Evolutionary conservation across 2,113 vertebrate genomes (phyloP).

Genomic region (Glaucidium brasilianum): DNA sequence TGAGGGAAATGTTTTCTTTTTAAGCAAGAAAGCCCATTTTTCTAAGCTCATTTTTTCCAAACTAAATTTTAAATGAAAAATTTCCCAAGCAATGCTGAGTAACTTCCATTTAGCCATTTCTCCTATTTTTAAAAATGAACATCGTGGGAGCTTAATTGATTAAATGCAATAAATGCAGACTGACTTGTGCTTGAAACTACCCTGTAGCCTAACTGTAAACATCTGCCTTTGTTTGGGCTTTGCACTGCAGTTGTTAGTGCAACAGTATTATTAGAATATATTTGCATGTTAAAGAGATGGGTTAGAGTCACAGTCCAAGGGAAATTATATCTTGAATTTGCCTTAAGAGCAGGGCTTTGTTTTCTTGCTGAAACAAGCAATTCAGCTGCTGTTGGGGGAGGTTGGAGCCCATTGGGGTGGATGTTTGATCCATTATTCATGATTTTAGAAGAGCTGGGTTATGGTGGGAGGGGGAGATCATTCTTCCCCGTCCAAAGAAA

Average conservation of each 20-base stretch:
- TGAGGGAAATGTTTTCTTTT: not conserved
- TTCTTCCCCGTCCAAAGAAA: not conserved
- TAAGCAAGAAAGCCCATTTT: not conserved
- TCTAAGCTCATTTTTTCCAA: not conserved
- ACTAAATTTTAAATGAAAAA: not conserved
- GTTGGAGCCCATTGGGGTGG: not conserved
- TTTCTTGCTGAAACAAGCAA: conserved; percentile 36
- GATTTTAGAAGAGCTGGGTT: not conserved
- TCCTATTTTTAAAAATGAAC: not conserved
- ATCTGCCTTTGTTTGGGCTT: conserved; percentile 40
- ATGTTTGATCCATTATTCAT: conserved; percentile 47
- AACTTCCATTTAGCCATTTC: not conserved
- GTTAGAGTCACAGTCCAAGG: not conserved
- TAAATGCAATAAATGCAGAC: conserved; percentile 2
- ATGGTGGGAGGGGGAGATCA: not conserved
- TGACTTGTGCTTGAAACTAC: conserved; percentile 22
- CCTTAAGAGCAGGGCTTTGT: conserved; percentile 32
- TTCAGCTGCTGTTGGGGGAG: conserved; percentile 25
- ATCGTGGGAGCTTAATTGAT: not conserved
- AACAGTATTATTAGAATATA: conserved; percentile 18
- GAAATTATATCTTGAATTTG: conserved; percentile 42
- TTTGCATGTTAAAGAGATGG: conserved; percentile 2
- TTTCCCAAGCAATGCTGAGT: not conserved
- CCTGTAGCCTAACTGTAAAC: conserved; percentile 35
- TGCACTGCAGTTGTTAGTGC: not conserved